These are phyloP conservation scores for Bombus cullumanus DNA, from an alignment of 1,140 invertebrate genomes.

Conservation along the genomic window DNA sequence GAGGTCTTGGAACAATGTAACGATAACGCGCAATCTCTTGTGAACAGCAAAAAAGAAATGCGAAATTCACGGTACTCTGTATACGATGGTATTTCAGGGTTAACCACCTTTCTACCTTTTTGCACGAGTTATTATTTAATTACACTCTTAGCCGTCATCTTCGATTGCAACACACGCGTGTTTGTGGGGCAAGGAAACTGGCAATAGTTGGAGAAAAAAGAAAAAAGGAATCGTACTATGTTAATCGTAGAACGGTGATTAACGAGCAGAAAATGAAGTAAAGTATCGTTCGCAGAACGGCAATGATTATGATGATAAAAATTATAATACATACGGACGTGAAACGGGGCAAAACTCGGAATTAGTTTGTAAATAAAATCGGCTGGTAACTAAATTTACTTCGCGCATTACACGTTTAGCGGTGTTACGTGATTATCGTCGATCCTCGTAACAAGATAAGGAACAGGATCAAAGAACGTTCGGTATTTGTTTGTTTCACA, in stretches of 20 bases:
- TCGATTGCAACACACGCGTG: background rate
- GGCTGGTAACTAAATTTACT: slow-evolving; percentile 7
- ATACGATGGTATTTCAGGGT: background rate
- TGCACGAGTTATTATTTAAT: background rate
- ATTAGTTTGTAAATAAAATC: background rate
- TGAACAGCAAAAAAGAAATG: background rate
- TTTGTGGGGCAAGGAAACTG: slow-evolving; percentile 9
- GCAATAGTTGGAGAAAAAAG: background rate
- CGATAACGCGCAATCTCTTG: background rate
- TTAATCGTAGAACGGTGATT: too few species aligned
- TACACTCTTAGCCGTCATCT: too few species aligned
- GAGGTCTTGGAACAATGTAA: background rate
- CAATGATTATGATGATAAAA: too few species aligned
- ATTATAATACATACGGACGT: too few species aligned
- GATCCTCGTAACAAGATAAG: background rate
- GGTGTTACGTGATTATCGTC: background rate
- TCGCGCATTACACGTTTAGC: background rate
- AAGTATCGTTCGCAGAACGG: too few species aligned
- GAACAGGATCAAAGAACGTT: background rate
- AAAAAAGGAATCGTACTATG: too few species aligned
- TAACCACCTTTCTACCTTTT: background rate
- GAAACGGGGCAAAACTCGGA: background rate
- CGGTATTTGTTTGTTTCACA: slow-evolving; percentile 5
- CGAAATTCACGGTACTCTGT: background rate
- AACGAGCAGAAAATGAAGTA: too few species aligned